Conservation (phyloP, 92 coral and sea anemone species). For the Ricordea florida region DNA sequence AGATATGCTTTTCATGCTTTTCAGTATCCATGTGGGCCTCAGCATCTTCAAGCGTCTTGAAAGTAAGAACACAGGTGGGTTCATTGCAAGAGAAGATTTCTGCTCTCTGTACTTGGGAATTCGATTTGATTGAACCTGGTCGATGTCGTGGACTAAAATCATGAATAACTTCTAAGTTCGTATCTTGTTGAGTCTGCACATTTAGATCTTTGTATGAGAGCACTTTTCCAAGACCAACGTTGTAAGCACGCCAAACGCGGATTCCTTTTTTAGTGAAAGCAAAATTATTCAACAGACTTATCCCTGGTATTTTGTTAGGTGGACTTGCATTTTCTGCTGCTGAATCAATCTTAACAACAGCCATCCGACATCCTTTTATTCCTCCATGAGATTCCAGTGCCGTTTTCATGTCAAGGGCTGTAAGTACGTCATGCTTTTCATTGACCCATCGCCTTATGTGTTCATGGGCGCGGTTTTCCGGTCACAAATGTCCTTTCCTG, state of each 20-base stretch:
- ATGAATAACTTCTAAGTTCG: conserved; percentile 16
- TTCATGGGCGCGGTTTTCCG: no score
- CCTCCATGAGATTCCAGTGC: no score
- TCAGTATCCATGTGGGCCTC: conserved; percentile 43
- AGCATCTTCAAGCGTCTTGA: conserved; percentile 18
- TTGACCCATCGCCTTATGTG: no score
- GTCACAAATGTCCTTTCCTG: conserved; percentile 37
- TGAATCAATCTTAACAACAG: no score
- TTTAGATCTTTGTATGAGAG: conserved; percentile 2
- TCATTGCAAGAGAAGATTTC: conserved; percentile 31
- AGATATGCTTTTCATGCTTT: conserved; percentile 6
- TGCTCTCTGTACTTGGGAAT: background rate
- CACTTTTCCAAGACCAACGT: conserved; percentile 1
- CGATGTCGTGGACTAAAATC: conserved; percentile 9
- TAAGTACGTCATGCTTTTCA: no score
- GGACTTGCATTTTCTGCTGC: conserved; percentile 5
- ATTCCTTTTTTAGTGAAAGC: no score
- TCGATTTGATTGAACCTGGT: background rate
- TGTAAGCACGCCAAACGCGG: conserved; percentile 2
- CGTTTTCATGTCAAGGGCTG: no score
- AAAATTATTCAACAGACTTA: no score
- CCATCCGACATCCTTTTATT: no score
- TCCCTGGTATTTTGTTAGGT: no score
- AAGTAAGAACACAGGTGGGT: conserved; percentile 17
- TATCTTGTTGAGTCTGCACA: conserved; percentile 20